Evolutionary conservation across 2,888 invertebrate genomes (phyloP).

Genomic region (Temnothorax rugatulus): DNA sequence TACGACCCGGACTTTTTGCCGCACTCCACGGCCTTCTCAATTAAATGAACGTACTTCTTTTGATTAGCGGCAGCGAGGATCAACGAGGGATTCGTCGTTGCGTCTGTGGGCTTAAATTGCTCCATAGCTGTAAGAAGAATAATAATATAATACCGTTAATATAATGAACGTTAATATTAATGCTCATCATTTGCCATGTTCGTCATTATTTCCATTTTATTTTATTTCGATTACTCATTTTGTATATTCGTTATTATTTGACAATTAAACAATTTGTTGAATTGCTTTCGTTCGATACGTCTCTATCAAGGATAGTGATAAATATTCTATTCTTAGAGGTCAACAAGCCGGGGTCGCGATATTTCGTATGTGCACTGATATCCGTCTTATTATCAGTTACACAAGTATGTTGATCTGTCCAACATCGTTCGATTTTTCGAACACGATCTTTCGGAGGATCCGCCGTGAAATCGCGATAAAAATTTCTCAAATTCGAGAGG

Average conservation of each 20-base stretch:
- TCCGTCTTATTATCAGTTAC: constrained; percentile 5
- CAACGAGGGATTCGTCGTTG: constrained; percentile 99
- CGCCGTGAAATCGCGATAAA: neutral
- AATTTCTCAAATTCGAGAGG: neutral
- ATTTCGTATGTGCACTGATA: constrained; percentile 23
- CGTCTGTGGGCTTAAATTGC: constrained; percentile 99
- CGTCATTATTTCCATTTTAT: neutral
- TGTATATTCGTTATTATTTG: neutral
- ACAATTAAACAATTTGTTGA: neutral
- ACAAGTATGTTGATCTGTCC: neutral
- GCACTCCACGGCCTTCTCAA: constrained; percentile 96
- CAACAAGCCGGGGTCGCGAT: constrained; percentile 42
- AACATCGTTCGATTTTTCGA: neutral
- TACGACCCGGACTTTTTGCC: constrained; percentile 90
- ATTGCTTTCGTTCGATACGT: neutral
- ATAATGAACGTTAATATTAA: neutral
- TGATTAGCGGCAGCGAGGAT: constrained; percentile 97
- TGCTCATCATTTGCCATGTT: neutral
- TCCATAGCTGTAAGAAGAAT: constrained; percentile 91
- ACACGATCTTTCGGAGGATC: neutral
- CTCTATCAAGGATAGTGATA: neutral
- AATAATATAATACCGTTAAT: neutral
- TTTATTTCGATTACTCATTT: neutral
- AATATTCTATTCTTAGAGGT: neutral
- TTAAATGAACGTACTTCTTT: constrained; percentile 96